A percentile compares a stretch with the other conserved stretches of the same genome.
These are phyloP conservation scores for Castor canadensis DNA, from an alignment of 2,113 vertebrate species.

Conservation along the genomic window DNA sequence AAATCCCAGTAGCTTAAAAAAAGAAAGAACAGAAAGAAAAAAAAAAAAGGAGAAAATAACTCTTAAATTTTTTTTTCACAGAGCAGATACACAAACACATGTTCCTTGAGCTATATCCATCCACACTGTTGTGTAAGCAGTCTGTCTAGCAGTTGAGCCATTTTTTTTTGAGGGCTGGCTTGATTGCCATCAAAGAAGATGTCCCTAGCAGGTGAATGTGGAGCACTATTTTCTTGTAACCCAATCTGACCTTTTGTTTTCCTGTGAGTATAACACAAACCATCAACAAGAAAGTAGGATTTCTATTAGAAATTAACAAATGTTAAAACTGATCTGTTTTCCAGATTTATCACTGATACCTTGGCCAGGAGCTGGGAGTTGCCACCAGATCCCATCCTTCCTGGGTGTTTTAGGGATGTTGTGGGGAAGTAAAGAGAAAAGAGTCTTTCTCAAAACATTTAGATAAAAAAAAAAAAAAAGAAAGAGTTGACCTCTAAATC, in stretches of 20 bases:
- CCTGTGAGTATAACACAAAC: background rate
- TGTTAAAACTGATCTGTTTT: background rate
- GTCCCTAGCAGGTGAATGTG: background rate
- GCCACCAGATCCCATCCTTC: background rate
- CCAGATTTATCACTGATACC: background rate
- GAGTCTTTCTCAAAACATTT: background rate
- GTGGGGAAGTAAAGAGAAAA: background rate
- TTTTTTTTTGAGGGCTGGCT: background rate
- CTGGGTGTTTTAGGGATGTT: background rate
- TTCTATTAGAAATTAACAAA: background rate
- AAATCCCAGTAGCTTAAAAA: background rate
- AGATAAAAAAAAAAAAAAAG: background rate
- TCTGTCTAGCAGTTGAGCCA: background rate
- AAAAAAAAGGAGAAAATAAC: background rate
- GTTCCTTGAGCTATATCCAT: background rate
- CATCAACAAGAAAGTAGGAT: background rate
- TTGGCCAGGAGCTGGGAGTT: background rate
- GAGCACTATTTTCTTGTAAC: background rate
- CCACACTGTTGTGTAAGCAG: background rate
- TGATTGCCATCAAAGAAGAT: background rate
- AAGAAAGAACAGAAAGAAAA: background rate
- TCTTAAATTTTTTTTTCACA: background rate
- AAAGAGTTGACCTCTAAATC: conserved; percentile 47
- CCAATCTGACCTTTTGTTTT: background rate
- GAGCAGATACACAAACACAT: background rate